A percentile compares a stretch with the other conserved stretches of the same genome.
Evolutionary conservation across 1,140 invertebrate genomes (phyloP).

Genomic region (Drosophila insularis): DNA sequence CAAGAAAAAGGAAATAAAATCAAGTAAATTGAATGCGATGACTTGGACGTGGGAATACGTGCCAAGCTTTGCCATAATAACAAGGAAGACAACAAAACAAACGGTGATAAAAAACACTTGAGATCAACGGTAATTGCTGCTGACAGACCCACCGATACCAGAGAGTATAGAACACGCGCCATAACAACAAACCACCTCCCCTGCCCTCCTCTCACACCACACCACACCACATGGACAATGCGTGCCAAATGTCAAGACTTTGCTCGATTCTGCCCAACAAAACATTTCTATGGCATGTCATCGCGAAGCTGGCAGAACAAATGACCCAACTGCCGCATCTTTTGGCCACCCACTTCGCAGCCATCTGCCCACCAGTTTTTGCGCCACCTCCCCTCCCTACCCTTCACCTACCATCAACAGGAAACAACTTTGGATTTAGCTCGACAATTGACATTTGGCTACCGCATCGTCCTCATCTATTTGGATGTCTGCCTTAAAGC

Average conservation of each 20-base stretch:
- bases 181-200: slow-evolving; percentile 36
- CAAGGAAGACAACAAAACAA: slow-evolving; percentile 20
- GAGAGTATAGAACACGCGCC: slow-evolving; percentile 32
- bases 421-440: slow-evolving; percentile 18
- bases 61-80: slow-evolving; percentile 67
- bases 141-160: slow-evolving; percentile 61
- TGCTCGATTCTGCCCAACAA: slow-evolving; percentile 2
- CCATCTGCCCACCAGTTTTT: not conserved
- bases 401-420: not conserved
- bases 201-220: not conserved
- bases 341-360: not conserved
- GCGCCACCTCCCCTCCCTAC: not conserved
- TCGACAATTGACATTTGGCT: slow-evolving; percentile 57
- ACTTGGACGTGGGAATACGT: slow-evolving; percentile 75
- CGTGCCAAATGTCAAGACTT: slow-evolving; percentile 54
- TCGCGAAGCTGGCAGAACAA: slow-evolving; percentile 41
- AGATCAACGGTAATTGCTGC: slow-evolving; percentile 76
- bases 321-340: slow-evolving; percentile 24
- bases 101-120: slow-evolving; percentile 68
- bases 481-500: slow-evolving; percentile 41
- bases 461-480: slow-evolving; percentile 57
- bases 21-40: slow-evolving; percentile 79
- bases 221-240: slow-evolving; percentile 26
- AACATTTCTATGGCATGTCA: slow-evolving; percentile 33
- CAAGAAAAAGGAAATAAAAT: slow-evolving; percentile 67